Conservation (phyloP, 2,888 invertebrate species). For the Augiades crinisus region DNA sequence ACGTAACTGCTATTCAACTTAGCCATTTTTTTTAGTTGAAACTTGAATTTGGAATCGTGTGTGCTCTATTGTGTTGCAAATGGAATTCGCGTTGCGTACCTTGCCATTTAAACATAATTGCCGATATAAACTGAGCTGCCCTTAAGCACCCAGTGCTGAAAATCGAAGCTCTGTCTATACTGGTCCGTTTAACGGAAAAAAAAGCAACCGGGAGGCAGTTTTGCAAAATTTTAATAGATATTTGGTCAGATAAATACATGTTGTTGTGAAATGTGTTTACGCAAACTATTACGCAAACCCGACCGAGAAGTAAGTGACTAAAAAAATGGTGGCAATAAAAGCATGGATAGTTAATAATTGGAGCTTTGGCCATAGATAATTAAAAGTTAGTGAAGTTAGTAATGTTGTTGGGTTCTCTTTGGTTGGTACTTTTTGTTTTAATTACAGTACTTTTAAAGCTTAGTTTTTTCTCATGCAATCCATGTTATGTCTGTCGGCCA, state of each 20-base stretch:
- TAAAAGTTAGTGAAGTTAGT: conserved; percentile 23
- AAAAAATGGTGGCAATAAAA: conserved; percentile 20
- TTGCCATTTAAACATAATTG: conserved; percentile 39
- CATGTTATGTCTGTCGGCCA: too few relatives aligned
- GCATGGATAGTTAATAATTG: conserved; percentile 31
- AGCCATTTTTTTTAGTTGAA: conserved; percentile 49
- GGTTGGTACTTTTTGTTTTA: too few relatives aligned
- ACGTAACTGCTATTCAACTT: not conserved
- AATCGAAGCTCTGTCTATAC: conserved; percentile 8
- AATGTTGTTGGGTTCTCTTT: too few relatives aligned
- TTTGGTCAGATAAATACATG: conserved; percentile 39
- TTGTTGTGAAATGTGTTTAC: conserved; percentile 38
- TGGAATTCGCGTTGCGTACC: conserved; percentile 65
- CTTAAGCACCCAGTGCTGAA: not conserved
- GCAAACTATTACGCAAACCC: conserved; percentile 43
- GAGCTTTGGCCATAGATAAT: conserved; percentile 33
- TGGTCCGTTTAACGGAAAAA: conserved; percentile 35
- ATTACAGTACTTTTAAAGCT: too few relatives aligned
- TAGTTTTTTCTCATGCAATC: too few relatives aligned
- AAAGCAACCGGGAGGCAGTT: conserved; percentile 43
- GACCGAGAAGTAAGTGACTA: conserved; percentile 40
- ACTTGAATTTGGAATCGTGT: conserved; percentile 76
- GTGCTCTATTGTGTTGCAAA: conserved; percentile 76
- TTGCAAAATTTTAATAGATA: conserved; percentile 57
- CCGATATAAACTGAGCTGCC: conserved; percentile 42